A percentile compares a stretch with the other conserved stretches of the same genome.
These are phyloP conservation scores for Sebastes nivosus DNA, from an alignment of 2,797 vertebrate species.

Conservation along the genomic window DNA sequence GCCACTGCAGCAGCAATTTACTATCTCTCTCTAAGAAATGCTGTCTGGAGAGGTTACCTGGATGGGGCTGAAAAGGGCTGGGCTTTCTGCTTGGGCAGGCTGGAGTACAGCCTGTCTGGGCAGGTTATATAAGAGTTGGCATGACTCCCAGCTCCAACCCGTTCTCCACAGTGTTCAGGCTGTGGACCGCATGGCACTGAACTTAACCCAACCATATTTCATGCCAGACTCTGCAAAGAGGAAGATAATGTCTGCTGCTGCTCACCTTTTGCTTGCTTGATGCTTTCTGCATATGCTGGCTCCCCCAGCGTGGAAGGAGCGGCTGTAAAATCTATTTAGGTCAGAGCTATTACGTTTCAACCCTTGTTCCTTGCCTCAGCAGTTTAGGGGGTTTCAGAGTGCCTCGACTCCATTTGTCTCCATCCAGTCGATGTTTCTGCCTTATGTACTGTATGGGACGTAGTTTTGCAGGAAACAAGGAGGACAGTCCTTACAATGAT, in stretches of 20 bases:
- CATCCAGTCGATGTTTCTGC: slow-evolving; percentile 57
- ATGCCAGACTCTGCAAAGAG: slow-evolving; percentile 43
- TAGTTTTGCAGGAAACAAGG: slow-evolving; percentile 52
- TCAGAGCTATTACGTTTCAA: slow-evolving; percentile 73
- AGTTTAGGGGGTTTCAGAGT: slow-evolving; percentile 51
- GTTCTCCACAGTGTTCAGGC: slow-evolving; percentile 19
- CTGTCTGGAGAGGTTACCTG: slow-evolving; percentile 25
- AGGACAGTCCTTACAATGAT: slow-evolving; percentile 28
- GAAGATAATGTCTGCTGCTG: slow-evolving; percentile 53
- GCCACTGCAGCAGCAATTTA: neutral
- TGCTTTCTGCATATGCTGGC: slow-evolving; percentile 69
- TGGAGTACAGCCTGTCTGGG: slow-evolving; percentile 32
- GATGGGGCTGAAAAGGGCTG: neutral
- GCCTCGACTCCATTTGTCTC: slow-evolving; percentile 62
- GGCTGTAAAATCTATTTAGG: slow-evolving; percentile 81
- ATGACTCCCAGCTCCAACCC: slow-evolving; percentile 5
- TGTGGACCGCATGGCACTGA: slow-evolving; percentile 51
- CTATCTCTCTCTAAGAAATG: neutral
- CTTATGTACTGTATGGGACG: slow-evolving; percentile 32
- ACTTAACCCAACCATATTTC: slow-evolving; percentile 42
- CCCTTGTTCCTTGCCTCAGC: slow-evolving; percentile 64
- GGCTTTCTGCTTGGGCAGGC: neutral
- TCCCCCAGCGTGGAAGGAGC: slow-evolving; percentile 47
- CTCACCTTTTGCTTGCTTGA: slow-evolving; percentile 62
- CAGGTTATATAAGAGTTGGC: slow-evolving; percentile 65